Conservation (phyloP, 2,113 vertebrate species). For the Nycticorax nycticorax region DNA sequence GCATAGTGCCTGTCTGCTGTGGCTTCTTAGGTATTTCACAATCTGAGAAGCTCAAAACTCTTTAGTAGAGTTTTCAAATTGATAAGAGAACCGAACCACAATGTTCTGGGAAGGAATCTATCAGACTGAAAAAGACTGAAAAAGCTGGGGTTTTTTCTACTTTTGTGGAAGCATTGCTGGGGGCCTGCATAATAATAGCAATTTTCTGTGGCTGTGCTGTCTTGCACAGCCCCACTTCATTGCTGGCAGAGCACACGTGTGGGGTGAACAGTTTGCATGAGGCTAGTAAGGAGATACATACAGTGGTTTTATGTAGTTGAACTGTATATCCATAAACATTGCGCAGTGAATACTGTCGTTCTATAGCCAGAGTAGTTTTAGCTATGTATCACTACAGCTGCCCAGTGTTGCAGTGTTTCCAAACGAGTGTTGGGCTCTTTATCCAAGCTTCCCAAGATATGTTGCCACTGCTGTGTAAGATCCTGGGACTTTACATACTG, state of each 20-base stretch:
- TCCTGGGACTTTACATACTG: background rate
- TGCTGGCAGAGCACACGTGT: background rate
- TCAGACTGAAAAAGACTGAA: background rate
- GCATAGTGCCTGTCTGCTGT: conserved; percentile 37
- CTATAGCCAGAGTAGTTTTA: background rate
- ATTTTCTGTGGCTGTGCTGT: background rate
- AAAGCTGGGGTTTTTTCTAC: background rate
- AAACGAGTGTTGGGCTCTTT: background rate
- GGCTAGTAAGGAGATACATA: background rate
- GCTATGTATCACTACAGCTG: background rate
- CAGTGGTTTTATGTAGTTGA: background rate
- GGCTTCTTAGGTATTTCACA: conserved; percentile 64
- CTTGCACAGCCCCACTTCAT: background rate
- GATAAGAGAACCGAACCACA: conserved; percentile 20
- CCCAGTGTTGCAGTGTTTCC: background rate
- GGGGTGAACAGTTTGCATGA: background rate
- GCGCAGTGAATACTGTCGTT: background rate
- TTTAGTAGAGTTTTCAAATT: background rate
- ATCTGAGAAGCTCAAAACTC: conserved; percentile 39
- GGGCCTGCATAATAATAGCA: background rate
- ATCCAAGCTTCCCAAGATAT: background rate
- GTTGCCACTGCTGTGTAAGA: background rate
- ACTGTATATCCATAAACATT: background rate
- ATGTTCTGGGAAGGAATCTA: conserved; percentile 35
- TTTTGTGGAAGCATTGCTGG: background rate